Evolutionary conservation across 2,113 vertebrate species (phyloP).

Genomic region (Chloebia gouldiae): DNA sequence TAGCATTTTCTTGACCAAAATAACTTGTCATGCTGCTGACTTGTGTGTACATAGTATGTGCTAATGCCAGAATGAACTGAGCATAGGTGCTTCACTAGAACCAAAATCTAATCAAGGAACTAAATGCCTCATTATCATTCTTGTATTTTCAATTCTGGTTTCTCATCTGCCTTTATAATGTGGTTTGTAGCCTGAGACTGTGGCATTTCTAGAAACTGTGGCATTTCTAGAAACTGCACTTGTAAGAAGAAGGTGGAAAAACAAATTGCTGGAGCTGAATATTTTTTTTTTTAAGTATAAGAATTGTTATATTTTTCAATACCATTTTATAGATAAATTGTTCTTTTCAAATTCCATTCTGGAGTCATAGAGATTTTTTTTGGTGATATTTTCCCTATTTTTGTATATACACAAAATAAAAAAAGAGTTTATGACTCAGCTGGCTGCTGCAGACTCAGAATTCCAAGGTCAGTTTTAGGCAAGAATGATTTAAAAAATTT

Average conservation of each 20-base stretch:
- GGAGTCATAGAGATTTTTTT: background rate
- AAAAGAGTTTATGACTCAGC: background rate
- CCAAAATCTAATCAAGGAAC: background rate
- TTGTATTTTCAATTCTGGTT: background rate
- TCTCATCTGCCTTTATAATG: background rate
- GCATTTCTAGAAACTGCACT: background rate
- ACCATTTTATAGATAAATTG: background rate
- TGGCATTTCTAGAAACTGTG: background rate
- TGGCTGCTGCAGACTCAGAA: background rate
- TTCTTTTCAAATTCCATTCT: background rate
- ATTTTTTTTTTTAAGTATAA: background rate
- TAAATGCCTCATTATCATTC: background rate
- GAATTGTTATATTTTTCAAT: background rate
- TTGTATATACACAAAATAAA: background rate
- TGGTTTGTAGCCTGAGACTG: background rate
- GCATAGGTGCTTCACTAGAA: background rate
- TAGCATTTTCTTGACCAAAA: background rate
- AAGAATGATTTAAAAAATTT: background rate
- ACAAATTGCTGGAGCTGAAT: background rate
- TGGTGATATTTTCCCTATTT: background rate
- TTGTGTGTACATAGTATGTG: background rate
- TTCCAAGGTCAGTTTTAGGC: background rate
- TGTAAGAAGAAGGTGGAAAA: background rate
- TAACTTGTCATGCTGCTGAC: background rate
- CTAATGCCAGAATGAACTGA: background rate